phyloP scores from a whole-genome alignment of 2,113 vertebrate genomes.

The Meles meles region DNA sequence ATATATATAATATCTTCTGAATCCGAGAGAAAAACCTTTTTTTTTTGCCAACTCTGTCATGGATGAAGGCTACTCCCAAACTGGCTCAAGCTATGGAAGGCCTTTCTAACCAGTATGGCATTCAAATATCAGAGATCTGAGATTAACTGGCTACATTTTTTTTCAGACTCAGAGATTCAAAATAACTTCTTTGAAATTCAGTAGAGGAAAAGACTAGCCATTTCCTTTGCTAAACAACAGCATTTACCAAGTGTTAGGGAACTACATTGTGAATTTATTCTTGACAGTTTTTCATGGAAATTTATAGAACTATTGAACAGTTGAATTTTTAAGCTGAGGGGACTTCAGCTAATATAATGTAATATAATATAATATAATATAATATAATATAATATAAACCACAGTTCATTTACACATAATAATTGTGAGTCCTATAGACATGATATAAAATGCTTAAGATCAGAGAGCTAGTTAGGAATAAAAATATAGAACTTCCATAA shows the following conservation, averaged over 20 bases:
- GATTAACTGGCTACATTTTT: neutral
- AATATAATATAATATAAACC: neutral
- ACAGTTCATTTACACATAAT: neutral
- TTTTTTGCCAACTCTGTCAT: neutral
- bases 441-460: neutral
- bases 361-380: too few relatives aligned
- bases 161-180: neutral
- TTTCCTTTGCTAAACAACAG: neutral
- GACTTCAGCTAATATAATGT: neutral
- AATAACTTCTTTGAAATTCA: constrained; percentile 19
- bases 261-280: neutral
- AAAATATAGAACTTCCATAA: neutral
- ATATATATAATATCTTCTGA: neutral
- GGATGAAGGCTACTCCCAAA: neutral
- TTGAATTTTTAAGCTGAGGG: neutral
- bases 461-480: neutral
- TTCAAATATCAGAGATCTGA: neutral
- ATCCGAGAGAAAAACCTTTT: neutral
- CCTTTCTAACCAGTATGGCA: neutral
- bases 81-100: neutral
- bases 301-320: neutral
- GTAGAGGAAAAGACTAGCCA: neutral
- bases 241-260: neutral
- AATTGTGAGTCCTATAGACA: neutral
- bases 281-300: neutral